A percentile compares a stretch with the other conserved stretches of the same genome.
Evolutionary conservation across 1,140 invertebrate species (phyloP).

Genomic region (Nilaparvata lugens): DNA sequence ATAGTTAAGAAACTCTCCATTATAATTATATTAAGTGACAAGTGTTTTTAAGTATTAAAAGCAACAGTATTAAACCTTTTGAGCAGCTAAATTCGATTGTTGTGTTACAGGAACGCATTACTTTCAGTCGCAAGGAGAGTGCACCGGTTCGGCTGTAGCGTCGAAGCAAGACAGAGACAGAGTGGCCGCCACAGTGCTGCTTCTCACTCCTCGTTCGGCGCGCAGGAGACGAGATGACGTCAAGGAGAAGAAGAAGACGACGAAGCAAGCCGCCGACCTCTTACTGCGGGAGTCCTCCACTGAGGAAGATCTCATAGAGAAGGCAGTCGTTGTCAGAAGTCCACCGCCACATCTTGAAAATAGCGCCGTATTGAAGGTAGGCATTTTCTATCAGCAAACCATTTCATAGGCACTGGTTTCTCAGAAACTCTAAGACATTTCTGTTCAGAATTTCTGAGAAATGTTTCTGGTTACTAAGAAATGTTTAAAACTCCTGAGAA

Average conservation of each 20-base stretch:
- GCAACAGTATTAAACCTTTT: too few relatives aligned
- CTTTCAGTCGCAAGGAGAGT: slow-evolving; percentile 9
- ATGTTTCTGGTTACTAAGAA: too few relatives aligned
- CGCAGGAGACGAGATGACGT: slow-evolving; percentile 13
- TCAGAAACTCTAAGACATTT: too few relatives aligned
- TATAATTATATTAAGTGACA: too few relatives aligned
- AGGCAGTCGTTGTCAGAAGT: neutral
- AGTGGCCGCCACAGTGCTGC: neutral
- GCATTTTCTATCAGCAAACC: too few relatives aligned
- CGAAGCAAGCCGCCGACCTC: slow-evolving; percentile 5
- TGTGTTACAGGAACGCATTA: slow-evolving; percentile 4
- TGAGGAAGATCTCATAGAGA: slow-evolving; percentile 23
- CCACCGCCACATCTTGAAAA: neutral
- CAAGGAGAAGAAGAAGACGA: neutral
- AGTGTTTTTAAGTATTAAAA: too few relatives aligned
- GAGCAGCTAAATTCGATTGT: too few relatives aligned
- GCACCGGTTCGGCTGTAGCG: neutral
- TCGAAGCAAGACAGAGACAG: neutral
- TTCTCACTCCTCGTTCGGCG: slow-evolving; percentile 5
- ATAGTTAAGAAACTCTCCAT: too few relatives aligned
- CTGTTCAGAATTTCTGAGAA: too few relatives aligned
- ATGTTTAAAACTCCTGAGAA: too few relatives aligned
- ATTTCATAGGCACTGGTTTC: too few relatives aligned
- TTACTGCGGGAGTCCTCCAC: slow-evolving; percentile 24
- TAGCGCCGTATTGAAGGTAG: too few relatives aligned